Base-by-base conservation (phyloP, 2,888 invertebrate species). In the Monochamus alternatus region DNA sequence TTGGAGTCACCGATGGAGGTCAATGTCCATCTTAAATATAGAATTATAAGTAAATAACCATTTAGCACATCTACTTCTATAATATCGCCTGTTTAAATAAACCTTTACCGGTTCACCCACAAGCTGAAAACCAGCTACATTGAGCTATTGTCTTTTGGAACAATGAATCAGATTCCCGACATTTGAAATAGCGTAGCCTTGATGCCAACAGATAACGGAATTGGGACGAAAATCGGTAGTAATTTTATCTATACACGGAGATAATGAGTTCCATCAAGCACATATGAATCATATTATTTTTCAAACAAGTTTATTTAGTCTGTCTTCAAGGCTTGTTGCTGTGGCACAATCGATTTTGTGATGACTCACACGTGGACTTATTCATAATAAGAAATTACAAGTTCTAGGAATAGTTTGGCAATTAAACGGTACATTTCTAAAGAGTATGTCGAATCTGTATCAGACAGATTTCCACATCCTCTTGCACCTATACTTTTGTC, bases 201-300 rank as follows among this genome's bases (percentile, higher is more conserved):
- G 71, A 71, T 60, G 47, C 44, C n/a, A 31, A n/a, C 38, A 63
- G 71, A 71, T 71, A 71, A 51, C 52, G 71, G 47, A 63, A 38
- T 63, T 63, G 63, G 71, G 38, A 52, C 71, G 22, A 52, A 63
- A 71, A 51, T 63, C 52, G 22, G 38, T 38, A 59, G 66, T 31
- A 44, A 44, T 60, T 44, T 60, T 69, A 69, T 69, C 69, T 69
- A 8, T 69, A 44, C n/a, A 30, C n/a, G 10, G 51, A 69, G 69
- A 69, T 69, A 69, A 69, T 12, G 44, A 38, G 9, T 59, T 69
- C 43, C 60, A 59, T 30, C 14, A 66, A 66, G 60, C 10, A 47
- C 22, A 60, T 22, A 69, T 69, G 69, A 69, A 62, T 69, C 69
- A 69, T n/a, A 38, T 52, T 66, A 64, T 47, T 47, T 14, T 51